Conservation (phyloP, 2,797 vertebrate species). For the Bovichtus diacanthus region DNA sequence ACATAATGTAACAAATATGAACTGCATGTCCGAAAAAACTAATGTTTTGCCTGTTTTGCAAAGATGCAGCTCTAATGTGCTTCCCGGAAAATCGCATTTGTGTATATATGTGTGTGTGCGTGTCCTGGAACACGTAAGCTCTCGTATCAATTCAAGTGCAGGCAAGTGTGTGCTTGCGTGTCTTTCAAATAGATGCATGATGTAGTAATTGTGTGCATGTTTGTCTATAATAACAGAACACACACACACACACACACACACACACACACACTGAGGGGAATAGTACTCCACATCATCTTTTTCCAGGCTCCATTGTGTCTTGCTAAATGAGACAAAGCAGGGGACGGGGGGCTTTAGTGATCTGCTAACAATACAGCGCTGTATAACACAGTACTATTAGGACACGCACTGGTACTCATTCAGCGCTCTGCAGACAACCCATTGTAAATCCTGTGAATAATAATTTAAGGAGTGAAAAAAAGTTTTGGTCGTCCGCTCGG, state of each 20-base stretch:
- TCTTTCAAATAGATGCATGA: conserved; percentile 13
- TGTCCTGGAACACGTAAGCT: conserved; percentile 1
- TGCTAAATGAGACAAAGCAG: conserved; percentile 66
- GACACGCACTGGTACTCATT: conserved; percentile 58
- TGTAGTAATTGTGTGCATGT: conserved; percentile 10
- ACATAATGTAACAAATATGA: too few relatives aligned
- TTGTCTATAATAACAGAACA: conserved; percentile 31
- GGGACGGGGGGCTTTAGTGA: conserved; percentile 61
- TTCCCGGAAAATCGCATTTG: conserved; percentile 5
- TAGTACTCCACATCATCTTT: conserved; percentile 39
- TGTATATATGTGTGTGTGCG: background rate
- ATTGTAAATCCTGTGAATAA: conserved; percentile 75
- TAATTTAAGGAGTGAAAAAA: conserved; percentile 67
- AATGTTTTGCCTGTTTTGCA: conserved; percentile 18
- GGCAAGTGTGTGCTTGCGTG: conserved; percentile 44
- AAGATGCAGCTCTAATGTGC: background rate
- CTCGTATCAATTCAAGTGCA: conserved; percentile 29
- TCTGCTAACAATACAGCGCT: conserved; percentile 62
- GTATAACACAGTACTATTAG: conserved; percentile 66
- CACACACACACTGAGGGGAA: conserved; percentile 41
- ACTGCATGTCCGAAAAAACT: too few relatives aligned
- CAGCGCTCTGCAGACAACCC: conserved; percentile 52
- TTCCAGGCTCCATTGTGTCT: conserved; percentile 62
- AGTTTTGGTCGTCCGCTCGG: conserved; percentile 48
- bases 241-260: conserved; percentile 21